phyloP scores from a whole-genome alignment of 2,888 invertebrate species.

The Coleophora flavipennella region DNA sequence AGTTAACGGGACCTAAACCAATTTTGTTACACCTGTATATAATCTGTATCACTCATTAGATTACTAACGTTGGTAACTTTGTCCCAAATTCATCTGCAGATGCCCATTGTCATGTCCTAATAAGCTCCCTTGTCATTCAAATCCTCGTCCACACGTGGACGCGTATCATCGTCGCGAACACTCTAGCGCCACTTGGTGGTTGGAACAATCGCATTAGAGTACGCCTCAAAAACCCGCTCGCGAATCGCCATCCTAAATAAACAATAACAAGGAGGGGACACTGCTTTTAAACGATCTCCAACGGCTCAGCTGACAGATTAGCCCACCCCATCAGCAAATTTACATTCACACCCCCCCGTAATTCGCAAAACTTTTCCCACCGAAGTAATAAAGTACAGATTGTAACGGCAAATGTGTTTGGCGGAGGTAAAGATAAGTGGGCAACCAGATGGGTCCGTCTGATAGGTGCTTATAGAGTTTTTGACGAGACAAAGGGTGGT shows the following conservation, averaged over 20 bases:
- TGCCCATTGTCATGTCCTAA: background rate
- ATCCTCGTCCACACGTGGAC: conserved; percentile 8
- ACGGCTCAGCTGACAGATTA: conserved; percentile 70
- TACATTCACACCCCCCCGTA: conserved; percentile 19
- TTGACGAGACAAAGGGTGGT: conserved; percentile 50
- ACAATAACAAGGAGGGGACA: conserved; percentile 64
- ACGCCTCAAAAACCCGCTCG: conserved; percentile 64
- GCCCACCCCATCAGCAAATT: conserved; percentile 47
- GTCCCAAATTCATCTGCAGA: background rate
- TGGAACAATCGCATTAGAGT: conserved; percentile 62
- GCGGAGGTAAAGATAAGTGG: conserved; percentile 9
- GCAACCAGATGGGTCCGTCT: conserved; percentile 43
- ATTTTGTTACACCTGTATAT: no score
- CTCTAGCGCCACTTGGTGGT: conserved; percentile 34
- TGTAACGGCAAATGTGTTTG: conserved; percentile 9
- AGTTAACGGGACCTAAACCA: no score
- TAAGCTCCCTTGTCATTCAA: background rate
- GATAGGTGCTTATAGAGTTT: conserved; percentile 64
- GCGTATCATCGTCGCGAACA: conserved; percentile 24
- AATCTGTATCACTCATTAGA: no score
- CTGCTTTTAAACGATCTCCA: conserved; percentile 67
- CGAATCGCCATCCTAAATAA: conserved; percentile 69
- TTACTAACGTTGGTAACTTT: no score
- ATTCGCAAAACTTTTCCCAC: conserved; percentile 9
- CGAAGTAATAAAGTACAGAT: conserved; percentile 18